Conservation (phyloP, 2,888 invertebrate genomes). For the Eristalis intricaria region DNA sequence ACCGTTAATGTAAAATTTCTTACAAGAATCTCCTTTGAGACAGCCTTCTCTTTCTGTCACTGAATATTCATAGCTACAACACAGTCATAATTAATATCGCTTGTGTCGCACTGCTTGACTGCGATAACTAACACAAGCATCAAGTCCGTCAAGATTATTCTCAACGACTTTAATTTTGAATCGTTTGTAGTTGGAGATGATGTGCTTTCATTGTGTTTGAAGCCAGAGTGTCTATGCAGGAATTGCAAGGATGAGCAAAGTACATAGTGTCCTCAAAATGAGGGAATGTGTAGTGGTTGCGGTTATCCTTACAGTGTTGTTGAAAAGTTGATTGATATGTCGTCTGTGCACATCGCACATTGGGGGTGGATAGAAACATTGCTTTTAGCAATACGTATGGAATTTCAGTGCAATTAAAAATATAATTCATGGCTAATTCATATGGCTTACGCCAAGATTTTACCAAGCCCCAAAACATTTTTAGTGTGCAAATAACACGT, state of each 20-base stretch:
- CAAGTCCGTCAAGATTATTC: conserved; percentile 56
- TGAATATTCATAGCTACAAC: background rate
- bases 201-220: conserved; percentile 50
- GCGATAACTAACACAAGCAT: conserved; percentile 60
- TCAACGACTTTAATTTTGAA: conserved; percentile 74
- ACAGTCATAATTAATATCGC: conserved; percentile 51
- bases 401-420: no score
- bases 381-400: no score
- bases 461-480: background rate
- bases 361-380: no score
- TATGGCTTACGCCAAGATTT: no score
- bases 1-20: background rate
- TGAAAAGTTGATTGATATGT: no score
- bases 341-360: no score
- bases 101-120: conserved; percentile 60
- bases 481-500: background rate
- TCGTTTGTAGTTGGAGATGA: conserved; percentile 72
- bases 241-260: conserved; percentile 34
- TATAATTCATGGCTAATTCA: no score
- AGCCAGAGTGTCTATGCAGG: conserved; percentile 51
- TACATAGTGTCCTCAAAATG: conserved; percentile 26
- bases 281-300: conserved; percentile 4
- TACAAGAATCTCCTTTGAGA: background rate
- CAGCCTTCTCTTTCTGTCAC: background rate
- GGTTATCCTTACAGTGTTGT: conserved; percentile 8